Evolutionary conservation across 1,140 invertebrate species (phyloP), one percentile per base, ranked within the genome.

Genomic region (Drosophila bocki): DNA sequence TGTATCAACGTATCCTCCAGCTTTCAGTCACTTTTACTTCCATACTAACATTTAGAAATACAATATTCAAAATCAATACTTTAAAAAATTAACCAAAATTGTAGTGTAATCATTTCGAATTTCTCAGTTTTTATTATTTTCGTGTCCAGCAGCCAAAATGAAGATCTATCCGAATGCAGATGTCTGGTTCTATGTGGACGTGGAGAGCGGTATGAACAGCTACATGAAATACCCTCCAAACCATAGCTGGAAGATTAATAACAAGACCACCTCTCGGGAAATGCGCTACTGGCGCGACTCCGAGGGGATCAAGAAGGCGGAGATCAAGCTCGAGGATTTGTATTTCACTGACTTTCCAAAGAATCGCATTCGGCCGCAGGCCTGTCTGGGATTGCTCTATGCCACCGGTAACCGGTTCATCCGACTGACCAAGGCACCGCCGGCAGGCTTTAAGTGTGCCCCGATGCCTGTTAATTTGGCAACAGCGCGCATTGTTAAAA

Each of bases 301-400:
- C 0, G 78, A 82, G 5, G 85, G 85, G 3, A 12, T 37, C 1
- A 90, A 90, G 39, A 53, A 51, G 64, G 0, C 37, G 11, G 56
- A 91, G 7, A 50, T 90, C 3, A 68, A 64, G 44, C 51, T 35
- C 7, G 39, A 70, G 8, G 86, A 90, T 47, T 54, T 90, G 12
- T 85, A 90, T n/a, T 85, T 90, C n/a, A 22, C 48, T 0, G 33
- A 72, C 6, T 70, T 67, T 68, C 85, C 78, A 13, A 82, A 75
- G 17, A 35, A 32, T 4, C 71, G 85, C 22, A 90, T 90, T 32
- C 85, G 85, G 2, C 45, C 70, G 2, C 86, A 90, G 39, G 85
- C 85, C 17, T 90, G 85, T 26, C 58, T 90, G 47, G 86, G 86
- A 2, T 51, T 90, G 75, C 71, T 90, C n/a, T 90, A 90, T 47